A percentile compares a stretch with the other conserved stretches of the same genome.
phyloP scores from a whole-genome alignment of 2,797 vertebrate genomes.

The Hemitrygon akajei region DNA sequence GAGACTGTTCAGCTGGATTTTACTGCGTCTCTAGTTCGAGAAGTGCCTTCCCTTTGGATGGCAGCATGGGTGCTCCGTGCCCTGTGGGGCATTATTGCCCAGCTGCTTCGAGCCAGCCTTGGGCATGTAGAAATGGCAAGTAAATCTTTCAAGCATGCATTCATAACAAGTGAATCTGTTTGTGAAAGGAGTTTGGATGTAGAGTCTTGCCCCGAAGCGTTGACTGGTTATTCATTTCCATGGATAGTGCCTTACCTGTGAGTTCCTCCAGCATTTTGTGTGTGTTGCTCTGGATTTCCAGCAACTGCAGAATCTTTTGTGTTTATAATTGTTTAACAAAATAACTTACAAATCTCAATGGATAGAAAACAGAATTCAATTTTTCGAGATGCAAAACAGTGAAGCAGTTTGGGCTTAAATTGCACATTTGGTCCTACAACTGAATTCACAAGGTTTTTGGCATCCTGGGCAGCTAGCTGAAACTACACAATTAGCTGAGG shows the following conservation, averaged over 20 bases:
- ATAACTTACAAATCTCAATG: not conserved
- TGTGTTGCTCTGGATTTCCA: too few relatives aligned
- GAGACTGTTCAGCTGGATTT: conserved; percentile 21
- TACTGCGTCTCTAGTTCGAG: not conserved
- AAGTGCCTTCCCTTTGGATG: not conserved
- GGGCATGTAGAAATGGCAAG: not conserved
- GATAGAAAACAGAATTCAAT: not conserved
- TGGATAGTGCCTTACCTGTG: too few relatives aligned
- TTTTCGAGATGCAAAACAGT: not conserved
- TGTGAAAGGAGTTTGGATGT: not conserved
- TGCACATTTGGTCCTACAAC: not conserved
- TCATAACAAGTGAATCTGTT: not conserved
- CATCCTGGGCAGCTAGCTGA: not conserved
- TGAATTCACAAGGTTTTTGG: not conserved
- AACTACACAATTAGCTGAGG: not conserved
- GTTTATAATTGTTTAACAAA: not conserved
- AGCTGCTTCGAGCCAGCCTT: not conserved
- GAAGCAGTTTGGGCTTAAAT: not conserved
- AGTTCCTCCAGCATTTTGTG: too few relatives aligned
- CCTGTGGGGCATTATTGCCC: not conserved
- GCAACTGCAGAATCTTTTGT: too few relatives aligned
- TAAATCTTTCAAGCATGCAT: not conserved
- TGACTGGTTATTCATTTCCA: too few relatives aligned
- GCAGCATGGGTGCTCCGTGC: not conserved
- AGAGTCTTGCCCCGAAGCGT: too few relatives aligned